Evolutionary conservation across 2,888 invertebrate genomes (phyloP).

Genomic region (Corythucha ciliata): DNA sequence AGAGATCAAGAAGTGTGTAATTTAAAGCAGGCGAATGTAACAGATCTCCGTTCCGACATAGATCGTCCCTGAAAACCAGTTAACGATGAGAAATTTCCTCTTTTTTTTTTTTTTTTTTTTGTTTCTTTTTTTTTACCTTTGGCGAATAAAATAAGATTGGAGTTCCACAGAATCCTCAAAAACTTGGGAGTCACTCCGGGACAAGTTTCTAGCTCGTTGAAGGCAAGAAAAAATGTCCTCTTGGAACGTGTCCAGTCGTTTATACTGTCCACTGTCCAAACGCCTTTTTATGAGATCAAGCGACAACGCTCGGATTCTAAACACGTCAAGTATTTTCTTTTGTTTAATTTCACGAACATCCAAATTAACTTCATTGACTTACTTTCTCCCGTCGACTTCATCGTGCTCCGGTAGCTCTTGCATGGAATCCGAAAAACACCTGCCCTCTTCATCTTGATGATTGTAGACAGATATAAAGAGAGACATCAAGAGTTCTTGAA

Average conservation of each 20-base stretch:
- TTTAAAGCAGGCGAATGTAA: constrained; percentile 79
- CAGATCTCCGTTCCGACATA: constrained; percentile 69
- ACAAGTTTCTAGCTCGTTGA: constrained; percentile 73
- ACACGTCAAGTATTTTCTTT: constrained; percentile 26
- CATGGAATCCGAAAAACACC: constrained; percentile 93
- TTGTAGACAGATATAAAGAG: constrained; percentile 91
- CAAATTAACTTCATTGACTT: too few relatives aligned
- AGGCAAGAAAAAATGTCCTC: constrained; percentile 92
- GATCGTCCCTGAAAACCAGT: constrained; percentile 47
- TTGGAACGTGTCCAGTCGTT: constrained; percentile 88
- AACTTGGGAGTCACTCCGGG: constrained; percentile 85
- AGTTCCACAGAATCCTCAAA: constrained; percentile 93
- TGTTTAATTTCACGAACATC: background rate
- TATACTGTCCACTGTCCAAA: constrained; percentile 83
- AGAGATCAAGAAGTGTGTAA: constrained; percentile 67
- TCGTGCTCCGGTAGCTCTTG: constrained; percentile 86
- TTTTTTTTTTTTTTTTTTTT: too few relatives aligned
- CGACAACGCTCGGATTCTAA: constrained; percentile 70
- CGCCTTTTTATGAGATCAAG: constrained; percentile 88
- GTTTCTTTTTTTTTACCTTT: too few relatives aligned
- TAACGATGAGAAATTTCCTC: background rate
- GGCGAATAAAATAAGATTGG: constrained; percentile 77
- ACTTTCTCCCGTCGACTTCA: constrained; percentile 59
- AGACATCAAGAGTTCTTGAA: constrained; percentile 82
- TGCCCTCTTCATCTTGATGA: constrained; percentile 92